Evolutionary conservation across 1,140 invertebrate species (phyloP).

Genomic region (Elymnias hypermnestra): DNA sequence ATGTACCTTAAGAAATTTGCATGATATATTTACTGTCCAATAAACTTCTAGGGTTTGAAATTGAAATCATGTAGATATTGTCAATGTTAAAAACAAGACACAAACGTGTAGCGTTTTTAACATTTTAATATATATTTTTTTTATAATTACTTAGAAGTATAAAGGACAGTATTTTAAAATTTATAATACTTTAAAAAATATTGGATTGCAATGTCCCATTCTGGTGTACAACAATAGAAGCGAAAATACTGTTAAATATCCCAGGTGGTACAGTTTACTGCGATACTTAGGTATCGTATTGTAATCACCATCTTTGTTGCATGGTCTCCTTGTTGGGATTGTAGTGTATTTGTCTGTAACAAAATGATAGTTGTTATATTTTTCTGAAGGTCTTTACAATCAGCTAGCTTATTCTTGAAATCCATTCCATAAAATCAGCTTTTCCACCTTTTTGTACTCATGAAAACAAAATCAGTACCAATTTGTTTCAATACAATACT

Average conservation of each 20-base stretch:
- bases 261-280: slow-evolving; percentile 9
- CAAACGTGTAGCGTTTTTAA: slow-evolving; percentile 10
- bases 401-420: too few species aligned
- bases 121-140: not conserved
- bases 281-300: too few species aligned
- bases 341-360: slow-evolving; percentile 68
- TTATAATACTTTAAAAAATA: slow-evolving; percentile 1
- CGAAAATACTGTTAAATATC: slow-evolving; percentile 56
- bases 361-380: slow-evolving; percentile 25
- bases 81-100: slow-evolving; percentile 8
- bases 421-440: too few species aligned
- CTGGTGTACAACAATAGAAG: slow-evolving; percentile 61
- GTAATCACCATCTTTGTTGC: slow-evolving; percentile 47
- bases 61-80: too few species aligned
- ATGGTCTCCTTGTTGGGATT: slow-evolving; percentile 58
- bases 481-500: too few species aligned
- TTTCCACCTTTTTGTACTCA: too few species aligned
- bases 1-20: not conserved
- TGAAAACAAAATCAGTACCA: too few species aligned
- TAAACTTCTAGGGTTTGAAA: slow-evolving; percentile 1
- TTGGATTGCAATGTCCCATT: slow-evolving; percentile 51
- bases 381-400: too few species aligned
- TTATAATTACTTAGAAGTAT: not conserved
- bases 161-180: slow-evolving; percentile 5
- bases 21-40: slow-evolving; percentile 3